Evolutionary conservation across 2,888 invertebrate species (phyloP), one percentile per base, ranked within the genome.

Genomic region (Callinectes sapidus): DNA sequence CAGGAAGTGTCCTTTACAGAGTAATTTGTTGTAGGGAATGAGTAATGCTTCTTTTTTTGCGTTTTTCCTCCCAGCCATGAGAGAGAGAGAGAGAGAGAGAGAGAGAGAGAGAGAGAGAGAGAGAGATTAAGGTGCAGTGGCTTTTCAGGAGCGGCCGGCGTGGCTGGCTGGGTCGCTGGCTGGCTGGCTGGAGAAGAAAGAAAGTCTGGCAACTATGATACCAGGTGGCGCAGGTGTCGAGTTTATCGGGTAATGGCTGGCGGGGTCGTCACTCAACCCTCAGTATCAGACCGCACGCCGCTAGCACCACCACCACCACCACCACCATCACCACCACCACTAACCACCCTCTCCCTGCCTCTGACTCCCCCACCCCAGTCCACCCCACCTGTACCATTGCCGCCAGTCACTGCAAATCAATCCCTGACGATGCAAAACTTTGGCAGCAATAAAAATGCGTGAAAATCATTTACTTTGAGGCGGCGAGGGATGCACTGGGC

Each of bases 11-110:
- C n/a, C 71, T n/a, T 28, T 71, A 28, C n/a, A 6, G n/a, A 13
- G 71, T 28, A 71, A 71, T 71, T 28, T 71, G n/a, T 71, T 71
- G n/a, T 28, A 71, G 28, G 71, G 28, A 71, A 71, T 28, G 61
- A 61, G 61, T 61, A 61, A 61, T 61, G 61, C 23, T 23, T 61
- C 61, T 3, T 6, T 61, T 61, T 61, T 61, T 61, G 3, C 5
- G 6, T 28, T 28, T 71, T 71, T 28, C n/a, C 71, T 71, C n/a
- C 28, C 28, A 28, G 10, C 28, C n/a, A 13, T 23, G 77, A 90
- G 90, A 90, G 90, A 90, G 90, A 90, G 90, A 90, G 90, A 90
- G 90, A 90, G 90, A 90, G 90, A 90, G 86, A 90, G 90, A 90
- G 90, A 89, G 71, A 66, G 71, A 71, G 89, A 89, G 61, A 89